Base-by-base conservation (phyloP, 37 sponge, comb jelly and placozoan genomes). In the Lycopodina hypogea region DNA sequence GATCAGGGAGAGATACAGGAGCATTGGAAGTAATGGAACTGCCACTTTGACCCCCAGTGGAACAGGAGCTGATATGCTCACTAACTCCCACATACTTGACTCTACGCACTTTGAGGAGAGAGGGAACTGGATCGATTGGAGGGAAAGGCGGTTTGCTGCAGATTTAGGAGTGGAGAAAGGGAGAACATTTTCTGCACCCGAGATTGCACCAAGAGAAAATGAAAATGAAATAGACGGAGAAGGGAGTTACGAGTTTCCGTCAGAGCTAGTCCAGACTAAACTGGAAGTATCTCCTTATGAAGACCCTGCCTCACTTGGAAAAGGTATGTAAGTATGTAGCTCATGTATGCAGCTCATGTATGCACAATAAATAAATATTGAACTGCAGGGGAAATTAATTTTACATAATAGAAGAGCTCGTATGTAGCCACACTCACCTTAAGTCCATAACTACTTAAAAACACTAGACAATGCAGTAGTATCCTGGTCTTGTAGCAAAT, bases 261-360 rank as follows among this genome's bases (percentile, higher is more conserved):
- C 35, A n/a, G 74, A 73, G 74, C 35, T 53, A 28, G 45, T 1
- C 1, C 17, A 22, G 66, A 34, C 11, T 65, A 11, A 65, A 4
- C 30, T 65, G 4, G 7, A 14, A 7, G 66, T 24, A 11, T 4
- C 24, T 12, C 80, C 80, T 0, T 80, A 80, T 28, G 80, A 80
- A 28, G 71, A 71, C 32, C 80, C 80, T 14, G 26, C 60, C 41
- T 59, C 71, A 6, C 57, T 78, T 2, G 48, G 24, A 8, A 33
- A 29, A 34, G 35, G 66, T 65, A 33, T 4, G 35, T 12, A 12
- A 9, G 8, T 9, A 45, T 29, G 66, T 32, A 14, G 26, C 4
- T 26, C 59, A 58, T 58, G 2, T 58, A 52, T 52, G 53, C 53
- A 52, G 11, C 15, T 18, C 53, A 52, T n/a, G n/a, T n/a, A n/a